phyloP scores from a whole-genome alignment of 2,113 vertebrate genomes.

The Heterotis niloticus region DNA sequence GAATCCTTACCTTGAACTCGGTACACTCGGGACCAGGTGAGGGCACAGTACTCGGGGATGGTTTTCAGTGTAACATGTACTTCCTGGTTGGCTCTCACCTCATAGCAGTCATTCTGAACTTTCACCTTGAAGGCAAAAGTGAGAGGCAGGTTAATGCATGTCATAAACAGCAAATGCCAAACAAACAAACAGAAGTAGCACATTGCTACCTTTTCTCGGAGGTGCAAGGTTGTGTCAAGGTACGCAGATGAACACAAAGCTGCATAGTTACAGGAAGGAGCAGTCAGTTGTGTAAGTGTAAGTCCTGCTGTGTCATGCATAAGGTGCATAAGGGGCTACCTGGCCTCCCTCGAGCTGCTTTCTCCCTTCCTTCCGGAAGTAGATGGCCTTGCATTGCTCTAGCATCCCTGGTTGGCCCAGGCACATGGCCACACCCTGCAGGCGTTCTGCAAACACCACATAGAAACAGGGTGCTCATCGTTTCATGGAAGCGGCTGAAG shows the following conservation, averaged over 20 bases:
- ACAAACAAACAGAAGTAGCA: background rate
- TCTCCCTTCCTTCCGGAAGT: conserved; percentile 49
- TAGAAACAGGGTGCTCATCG: background rate
- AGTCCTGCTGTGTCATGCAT: background rate
- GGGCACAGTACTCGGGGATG: conserved; percentile 71
- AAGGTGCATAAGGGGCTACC: conserved; percentile 41
- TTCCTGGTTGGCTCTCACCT: conserved; percentile 64
- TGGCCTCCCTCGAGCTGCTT: conserved; percentile 37
- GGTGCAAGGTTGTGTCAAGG: background rate
- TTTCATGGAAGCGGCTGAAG: background rate
- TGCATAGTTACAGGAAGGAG: background rate
- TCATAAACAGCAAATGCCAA: background rate
- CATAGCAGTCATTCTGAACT: conserved; percentile 69
- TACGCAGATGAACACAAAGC: background rate
- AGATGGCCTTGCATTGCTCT: conserved; percentile 57
- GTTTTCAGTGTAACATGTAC: conserved; percentile 72
- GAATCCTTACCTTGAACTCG: conserved; percentile 66
- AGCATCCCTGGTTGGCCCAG: conserved; percentile 58
- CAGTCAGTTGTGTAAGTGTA: too few relatives aligned
- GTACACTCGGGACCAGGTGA: conserved; percentile 61
- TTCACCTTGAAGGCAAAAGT: conserved; percentile 64
- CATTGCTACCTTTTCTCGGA: background rate
- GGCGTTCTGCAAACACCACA: conserved; percentile 57
- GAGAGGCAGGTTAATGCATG: background rate
- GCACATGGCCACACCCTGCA: conserved; percentile 75